phyloP scores from a whole-genome alignment of 2,888 invertebrate species.

The Lasioglossum oenotherae region DNA sequence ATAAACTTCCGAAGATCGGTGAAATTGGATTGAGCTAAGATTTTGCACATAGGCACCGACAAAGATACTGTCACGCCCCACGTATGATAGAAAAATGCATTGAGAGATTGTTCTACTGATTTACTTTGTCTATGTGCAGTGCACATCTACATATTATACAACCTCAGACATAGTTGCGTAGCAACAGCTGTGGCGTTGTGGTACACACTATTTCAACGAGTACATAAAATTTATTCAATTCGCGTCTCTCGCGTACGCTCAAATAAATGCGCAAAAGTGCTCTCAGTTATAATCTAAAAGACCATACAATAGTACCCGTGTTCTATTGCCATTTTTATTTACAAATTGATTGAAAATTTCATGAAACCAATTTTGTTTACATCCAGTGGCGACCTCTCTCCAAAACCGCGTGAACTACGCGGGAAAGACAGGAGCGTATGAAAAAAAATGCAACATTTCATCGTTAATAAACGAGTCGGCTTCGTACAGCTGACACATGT shows the following conservation, averaged over 20 bases:
- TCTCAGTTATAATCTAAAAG: not conserved
- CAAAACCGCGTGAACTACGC: not conserved
- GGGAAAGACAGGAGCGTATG: not conserved
- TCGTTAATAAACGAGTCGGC: not conserved
- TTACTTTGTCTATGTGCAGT: not conserved
- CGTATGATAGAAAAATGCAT: no score
- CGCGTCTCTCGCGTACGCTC: not conserved
- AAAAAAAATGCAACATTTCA: not conserved
- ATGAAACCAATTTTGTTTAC: slow-evolving; percentile 8
- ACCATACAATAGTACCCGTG: not conserved
- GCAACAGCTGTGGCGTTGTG: not conserved
- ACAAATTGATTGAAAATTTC: not conserved
- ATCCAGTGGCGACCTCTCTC: slow-evolving; percentile 26
- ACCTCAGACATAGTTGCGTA: not conserved
- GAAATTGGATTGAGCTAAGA: no score
- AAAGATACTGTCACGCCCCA: not conserved
- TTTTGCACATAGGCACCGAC: no score
- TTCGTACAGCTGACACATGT: not conserved
- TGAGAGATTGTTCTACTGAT: not conserved
- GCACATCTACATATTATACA: not conserved
- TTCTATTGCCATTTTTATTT: not conserved
- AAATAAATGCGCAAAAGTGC: not conserved
- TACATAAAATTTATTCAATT: not conserved
- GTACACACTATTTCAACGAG: not conserved
- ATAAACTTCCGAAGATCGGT: no score